Base-by-base conservation (phyloP, 2,797 vertebrate genomes). In the Champsocephalus esox region DNA sequence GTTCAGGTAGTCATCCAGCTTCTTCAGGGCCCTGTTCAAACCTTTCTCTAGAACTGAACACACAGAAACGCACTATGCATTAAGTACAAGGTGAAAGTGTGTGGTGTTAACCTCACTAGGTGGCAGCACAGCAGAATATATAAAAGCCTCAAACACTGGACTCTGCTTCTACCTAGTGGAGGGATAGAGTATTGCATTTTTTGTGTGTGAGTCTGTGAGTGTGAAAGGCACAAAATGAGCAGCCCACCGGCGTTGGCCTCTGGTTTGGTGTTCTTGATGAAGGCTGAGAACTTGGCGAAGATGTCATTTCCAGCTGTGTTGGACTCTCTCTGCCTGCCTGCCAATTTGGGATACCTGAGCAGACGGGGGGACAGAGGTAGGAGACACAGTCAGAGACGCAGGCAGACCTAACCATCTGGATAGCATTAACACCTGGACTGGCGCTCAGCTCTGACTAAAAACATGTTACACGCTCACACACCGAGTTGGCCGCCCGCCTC, bases 231-330 rank as follows among this genome's bases (percentile, higher is more conserved):
- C 14, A 70, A 78, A 84, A 54, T 44, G 85, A 92, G 87, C 70
- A 70, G 94, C 97, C 95, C 92, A 99, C 98, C 95, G 1, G 94
- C 90, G 69, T 99, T 99, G 91, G 95, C 95, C 77, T 97, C 97
- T 71, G 95, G 93, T 78, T 94, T 97, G 63, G 96, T 99, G 93
- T 99, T 99, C 89, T 99, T 99, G 88, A 99, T 97, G 86, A 96
- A 99, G 4, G 98, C 97, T 3, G 98, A 99, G 92, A 99, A 99
- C 92, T 97, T 99, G 89, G 97, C 95, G 54, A 99, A 99, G 24
- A 99, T 98, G 88, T 99, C 97, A 0, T 98, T 99, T 87, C 98
- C 98, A 41, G 98, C 98, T 28, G 95, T 94, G 91, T 99, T 99
- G 54, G 98, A 98, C 74, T 98, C 96, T 46, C 95, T 94, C 80